phyloP scores from a whole-genome alignment of 1,140 invertebrate species.

The Leptopilina boulardi region DNA sequence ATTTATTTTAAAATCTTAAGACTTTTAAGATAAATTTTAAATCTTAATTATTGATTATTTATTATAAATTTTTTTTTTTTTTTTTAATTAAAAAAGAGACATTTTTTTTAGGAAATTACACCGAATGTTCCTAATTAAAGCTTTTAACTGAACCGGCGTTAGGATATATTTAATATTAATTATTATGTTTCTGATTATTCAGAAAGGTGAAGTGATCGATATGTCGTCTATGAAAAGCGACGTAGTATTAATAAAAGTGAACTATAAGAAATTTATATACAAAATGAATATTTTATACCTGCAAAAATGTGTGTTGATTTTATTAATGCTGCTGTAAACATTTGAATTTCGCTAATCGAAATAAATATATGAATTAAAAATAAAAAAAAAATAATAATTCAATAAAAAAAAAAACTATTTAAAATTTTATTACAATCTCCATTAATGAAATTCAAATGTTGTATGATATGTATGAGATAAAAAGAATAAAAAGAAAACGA shows the following conservation, averaged over 20 bases:
- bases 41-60: not conserved
- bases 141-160: slow-evolving; percentile 58
- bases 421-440: not conserved
- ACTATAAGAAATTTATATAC: slow-evolving; percentile 7
- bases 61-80: not conserved
- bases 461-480: not conserved
- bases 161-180: slow-evolving; percentile 16
- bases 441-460: slow-evolving; percentile 10
- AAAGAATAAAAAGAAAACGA: not conserved
- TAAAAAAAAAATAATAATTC: not conserved
- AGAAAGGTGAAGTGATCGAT: slow-evolving; percentile 24
- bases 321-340: slow-evolving; percentile 16
- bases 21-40: not conserved
- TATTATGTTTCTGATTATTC: slow-evolving; percentile 17
- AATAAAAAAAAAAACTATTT: not conserved
- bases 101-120: slow-evolving; percentile 37
- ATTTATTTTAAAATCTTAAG: not conserved
- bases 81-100: no score
- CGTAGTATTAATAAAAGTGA: slow-evolving; percentile 29
- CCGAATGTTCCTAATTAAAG: slow-evolving; percentile 68
- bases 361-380: not conserved
- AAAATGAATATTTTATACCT: slow-evolving; percentile 22
- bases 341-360: slow-evolving; percentile 12
- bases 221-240: slow-evolving; percentile 20
- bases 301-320: slow-evolving; percentile 21